Base-by-base conservation (phyloP, 2,797 vertebrate genomes). In the Remorina albescens region DNA sequence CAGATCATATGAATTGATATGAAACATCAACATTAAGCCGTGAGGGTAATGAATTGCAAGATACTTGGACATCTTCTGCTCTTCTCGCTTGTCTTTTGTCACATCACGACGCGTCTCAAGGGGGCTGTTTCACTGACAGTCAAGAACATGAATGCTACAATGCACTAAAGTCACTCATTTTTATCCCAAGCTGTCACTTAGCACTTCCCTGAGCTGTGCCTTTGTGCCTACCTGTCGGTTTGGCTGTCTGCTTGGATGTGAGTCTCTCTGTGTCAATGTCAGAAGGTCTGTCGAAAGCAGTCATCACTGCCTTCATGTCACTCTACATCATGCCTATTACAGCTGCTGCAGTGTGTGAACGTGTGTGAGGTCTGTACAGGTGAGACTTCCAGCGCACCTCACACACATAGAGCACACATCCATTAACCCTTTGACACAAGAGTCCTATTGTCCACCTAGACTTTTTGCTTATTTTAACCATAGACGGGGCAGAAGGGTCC, bases 181-280 rank as follows among this genome's bases (percentile, higher is more conserved):
- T 74, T 83, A 56, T 84, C 80, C 72, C 74, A 60, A 71, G 77
- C 87, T 90, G 88, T 88, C 90, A 86, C 84, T 81, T 86, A 85
- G 75, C 67, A 66, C 69, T 61, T 71, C 76, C 76, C 70, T 5
- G 41, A 78, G 74, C 70, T 77, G 71, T 67, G 76, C 39, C 69
- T 84, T 75, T 81, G 82, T 76, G 78, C 56, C 72, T 60, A 80
- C 78, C 74, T 86, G 87, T 81, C 74, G 32, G 55, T 75, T 85
- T 78, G 67, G 54, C 80, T 71, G 73, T 87, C 76, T 67, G 71
- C 63, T 83, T 70, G 49, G 47, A 82, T 83, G 78, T 86, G 66
- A 76, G 79, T 86, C 67, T 67, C 54, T 82, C 73, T 64, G 60
- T 67, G 77, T 74, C 56, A 42, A 75, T 69, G 76, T 86, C 82